A percentile compares a stretch with the other conserved stretches of the same genome.
phyloP scores from a whole-genome alignment of 2,113 vertebrate species.

The Asarcornis scutulata region DNA sequence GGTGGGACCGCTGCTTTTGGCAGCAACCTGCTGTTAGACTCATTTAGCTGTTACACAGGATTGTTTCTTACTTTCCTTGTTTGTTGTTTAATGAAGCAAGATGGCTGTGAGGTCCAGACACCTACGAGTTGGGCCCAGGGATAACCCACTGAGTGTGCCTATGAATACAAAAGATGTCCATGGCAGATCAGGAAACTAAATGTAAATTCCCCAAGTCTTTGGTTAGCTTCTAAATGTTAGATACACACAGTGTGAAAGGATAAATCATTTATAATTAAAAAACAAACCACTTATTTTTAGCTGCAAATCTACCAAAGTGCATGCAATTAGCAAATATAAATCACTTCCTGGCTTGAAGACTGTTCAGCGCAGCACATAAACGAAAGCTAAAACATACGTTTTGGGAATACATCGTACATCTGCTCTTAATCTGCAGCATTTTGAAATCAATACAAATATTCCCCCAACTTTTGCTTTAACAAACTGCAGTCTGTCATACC shows the following conservation, averaged over 20 bases:
- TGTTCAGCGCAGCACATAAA: constrained; percentile 59
- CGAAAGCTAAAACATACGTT: constrained; percentile 67
- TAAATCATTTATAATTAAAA: constrained; percentile 51
- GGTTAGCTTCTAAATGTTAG: background rate
- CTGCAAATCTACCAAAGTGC: constrained; percentile 59
- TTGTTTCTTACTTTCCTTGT: background rate
- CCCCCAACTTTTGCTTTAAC: constrained; percentile 65
- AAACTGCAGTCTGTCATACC: constrained; percentile 33
- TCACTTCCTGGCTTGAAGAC: constrained; percentile 66
- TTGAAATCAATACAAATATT: constrained; percentile 73
- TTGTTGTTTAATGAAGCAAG: background rate
- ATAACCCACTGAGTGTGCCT: accelerated
- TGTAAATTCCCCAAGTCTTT: background rate
- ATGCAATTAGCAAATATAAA: constrained; percentile 71
- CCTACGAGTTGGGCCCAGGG: background rate
- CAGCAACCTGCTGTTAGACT: background rate
- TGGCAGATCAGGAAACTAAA: background rate
- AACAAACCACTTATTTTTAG: constrained; percentile 70
- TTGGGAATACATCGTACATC: constrained; percentile 64
- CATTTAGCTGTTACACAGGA: background rate
- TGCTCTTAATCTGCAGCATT: constrained; percentile 77
- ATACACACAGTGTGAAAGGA: constrained; percentile 5
- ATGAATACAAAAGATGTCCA: background rate
- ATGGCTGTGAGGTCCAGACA: background rate
- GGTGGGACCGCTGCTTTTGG: background rate